Percentiles rank a stretch among this genome's conserved stretches.
phyloP scores from a whole-genome alignment of 2,113 vertebrate species.

The Leptodactylus fuscus region DNA sequence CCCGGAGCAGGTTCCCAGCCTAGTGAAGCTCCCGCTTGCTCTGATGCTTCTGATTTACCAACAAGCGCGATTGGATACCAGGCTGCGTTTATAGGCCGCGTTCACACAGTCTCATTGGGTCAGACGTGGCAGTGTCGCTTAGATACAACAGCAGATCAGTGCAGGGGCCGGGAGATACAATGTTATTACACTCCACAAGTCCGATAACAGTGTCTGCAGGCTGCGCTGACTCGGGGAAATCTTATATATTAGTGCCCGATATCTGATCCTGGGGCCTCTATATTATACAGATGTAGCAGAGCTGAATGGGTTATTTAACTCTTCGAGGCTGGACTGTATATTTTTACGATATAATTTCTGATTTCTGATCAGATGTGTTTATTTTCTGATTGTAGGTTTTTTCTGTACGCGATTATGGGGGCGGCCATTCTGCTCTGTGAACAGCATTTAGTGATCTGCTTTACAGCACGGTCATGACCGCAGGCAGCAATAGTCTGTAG shows the following conservation, averaged over 20 bases:
- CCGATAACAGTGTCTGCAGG: background rate
- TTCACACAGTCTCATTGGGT: constrained; percentile 74
- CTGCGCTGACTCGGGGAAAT: background rate
- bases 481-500: too few species aligned
- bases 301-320: background rate
- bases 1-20: constrained; percentile 27
- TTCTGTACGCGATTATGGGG: too few species aligned
- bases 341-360: too few species aligned
- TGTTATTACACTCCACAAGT: background rate
- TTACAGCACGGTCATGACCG: too few species aligned
- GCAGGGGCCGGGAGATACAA: background rate
- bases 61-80: constrained; percentile 67
- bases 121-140: constrained; percentile 73
- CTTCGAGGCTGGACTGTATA: background rate
- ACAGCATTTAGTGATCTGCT: too few species aligned
- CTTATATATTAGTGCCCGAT: background rate
- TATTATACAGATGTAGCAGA: background rate
- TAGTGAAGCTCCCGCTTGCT: constrained; percentile 74
- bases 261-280: background rate
- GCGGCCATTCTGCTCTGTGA: too few species aligned
- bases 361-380: too few species aligned
- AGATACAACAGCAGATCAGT: constrained; percentile 42
- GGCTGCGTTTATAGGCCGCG: constrained; percentile 37
- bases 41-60: constrained; percentile 70
- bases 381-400: too few species aligned